Base-by-base conservation (phyloP, 23 tunicate species). In the Corella eumyota region DNA sequence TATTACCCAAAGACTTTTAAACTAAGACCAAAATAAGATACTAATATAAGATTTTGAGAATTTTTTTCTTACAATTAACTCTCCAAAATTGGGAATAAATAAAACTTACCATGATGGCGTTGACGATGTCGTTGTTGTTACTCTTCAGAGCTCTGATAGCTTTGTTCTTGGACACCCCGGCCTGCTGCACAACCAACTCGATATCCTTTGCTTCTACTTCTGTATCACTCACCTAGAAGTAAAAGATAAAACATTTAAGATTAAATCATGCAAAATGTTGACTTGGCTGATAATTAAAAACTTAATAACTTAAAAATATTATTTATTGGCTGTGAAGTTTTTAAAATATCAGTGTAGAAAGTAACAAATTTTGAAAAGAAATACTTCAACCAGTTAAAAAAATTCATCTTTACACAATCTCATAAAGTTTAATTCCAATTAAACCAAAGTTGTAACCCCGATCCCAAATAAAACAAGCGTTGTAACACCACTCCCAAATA, bases 141-240 rank as follows among this genome's bases (percentile, higher is more conserved):
- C 73, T 77, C 48, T 77, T 77, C 61, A 93, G 83, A 69, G 99
- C 95, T 52, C 78, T 77, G 22, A 78, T 69, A 6, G 99, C 99
- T 50, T 75, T 80, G 60, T 45, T 74, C 2, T 83, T 70, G 53
- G 83, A 50, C 27, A 93, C 99, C 38, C 58, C 76, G 55, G 99
- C 99, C 54, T 93, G 99, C 62, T 93, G 99, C 95, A 93, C 68
- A n/a, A 93, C 99, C 61, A 93, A 59, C 64, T 93, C 95, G 51
- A 93, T 77, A 71, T 93, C 99, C 62, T 93, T 93, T 29, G 71
- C 70, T 69, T 93, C 99, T 1, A 84, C 83, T 13, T 86, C 94
- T 25, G 72, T 26, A 22, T 73, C 83, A 64, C 80, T 84, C 45
- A 93, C 90, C 77, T 81, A 44, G 25, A 45, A 55, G 48, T 40